A percentile compares a stretch with the other conserved stretches of the same genome.
These are phyloP conservation scores for Furcula furcula DNA, from an alignment of 2,888 invertebrate genomes.

Conservation along the genomic window DNA sequence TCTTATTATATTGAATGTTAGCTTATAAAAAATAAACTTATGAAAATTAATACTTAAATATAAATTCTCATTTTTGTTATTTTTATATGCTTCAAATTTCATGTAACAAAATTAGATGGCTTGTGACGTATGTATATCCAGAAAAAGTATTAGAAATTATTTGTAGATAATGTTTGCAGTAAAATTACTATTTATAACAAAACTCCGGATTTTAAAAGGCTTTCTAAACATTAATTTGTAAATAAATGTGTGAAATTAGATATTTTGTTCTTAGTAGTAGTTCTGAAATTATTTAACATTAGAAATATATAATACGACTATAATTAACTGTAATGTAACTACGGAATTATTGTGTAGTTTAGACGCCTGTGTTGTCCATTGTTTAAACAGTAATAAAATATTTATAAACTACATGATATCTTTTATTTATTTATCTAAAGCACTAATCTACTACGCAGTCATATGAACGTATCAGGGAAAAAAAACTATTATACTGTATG, in stretches of 20 bases:
- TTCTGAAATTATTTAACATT: not conserved
- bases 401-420: too few species aligned
- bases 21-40: not conserved
- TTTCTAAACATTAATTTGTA: too few species aligned
- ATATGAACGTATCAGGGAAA: too few species aligned
- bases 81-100: conserved; percentile 16
- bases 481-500: too few species aligned
- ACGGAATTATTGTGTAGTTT: conserved; percentile 55
- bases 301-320: not conserved
- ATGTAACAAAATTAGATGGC: conserved; percentile 18
- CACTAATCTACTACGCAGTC: too few species aligned
- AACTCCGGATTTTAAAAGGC: conserved; percentile 48
- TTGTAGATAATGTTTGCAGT: not conserved
- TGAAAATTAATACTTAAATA: conserved; percentile 5
- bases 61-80: conserved; percentile 5
- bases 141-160: not conserved
- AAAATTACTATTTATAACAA: conserved; percentile 52
- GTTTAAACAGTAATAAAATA: conserved; percentile 52
- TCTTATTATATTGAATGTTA: conserved; percentile 1
- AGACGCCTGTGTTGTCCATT: conserved; percentile 51
- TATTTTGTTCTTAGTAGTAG: too few species aligned
- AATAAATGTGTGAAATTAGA: too few species aligned
- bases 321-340: conserved; percentile 59
- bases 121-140: conserved; percentile 27
- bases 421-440: too few species aligned